phyloP scores from a whole-genome alignment of 2,888 invertebrate species.

The Cabera pusaria region DNA sequence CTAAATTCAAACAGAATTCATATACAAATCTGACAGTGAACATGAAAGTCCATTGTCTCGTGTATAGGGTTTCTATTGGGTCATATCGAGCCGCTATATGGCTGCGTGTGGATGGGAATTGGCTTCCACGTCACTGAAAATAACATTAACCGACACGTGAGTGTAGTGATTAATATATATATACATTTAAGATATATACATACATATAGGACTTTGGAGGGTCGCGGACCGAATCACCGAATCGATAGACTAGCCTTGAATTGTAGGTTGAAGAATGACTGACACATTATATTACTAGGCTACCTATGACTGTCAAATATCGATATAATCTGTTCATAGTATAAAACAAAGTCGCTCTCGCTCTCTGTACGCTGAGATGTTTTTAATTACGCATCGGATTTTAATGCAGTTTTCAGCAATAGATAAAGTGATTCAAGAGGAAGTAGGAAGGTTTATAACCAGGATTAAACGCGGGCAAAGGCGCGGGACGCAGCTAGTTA shows the following conservation, averaged over 20 bases:
- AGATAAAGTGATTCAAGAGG: too few relatives aligned
- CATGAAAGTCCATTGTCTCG: conserved; percentile 36
- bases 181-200: conserved; percentile 18
- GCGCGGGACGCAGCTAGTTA: too few relatives aligned
- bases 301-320: too few relatives aligned
- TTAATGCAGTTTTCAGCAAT: too few relatives aligned
- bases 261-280: too few relatives aligned
- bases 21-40: conserved; percentile 10
- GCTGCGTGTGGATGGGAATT: conserved; percentile 66
- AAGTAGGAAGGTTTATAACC: too few relatives aligned
- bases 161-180: conserved; percentile 51
- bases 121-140: conserved; percentile 70
- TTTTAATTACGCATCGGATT: too few relatives aligned
- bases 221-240: conserved; percentile 15
- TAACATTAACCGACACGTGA: conserved; percentile 68
- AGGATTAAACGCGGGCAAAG: too few relatives aligned
- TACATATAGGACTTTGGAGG: conserved; percentile 43
- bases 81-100: conserved; percentile 58
- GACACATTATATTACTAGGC: too few relatives aligned
- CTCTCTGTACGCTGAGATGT: too few relatives aligned
- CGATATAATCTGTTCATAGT: too few relatives aligned
- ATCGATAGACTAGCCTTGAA: conserved; percentile 29
- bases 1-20: conserved; percentile 2
- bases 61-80: conserved; percentile 65
- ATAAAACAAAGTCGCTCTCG: too few relatives aligned